These are phyloP conservation scores for human DNA, from an alignment of 2,113 vertebrate species.

Conservation along the genomic window GRCh38 chr20:15005501-15006000, in stretches of 20 bases:
- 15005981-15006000: not conserved
- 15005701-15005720: too few species aligned
- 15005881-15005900: not conserved
- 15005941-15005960: not conserved
- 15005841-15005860: slow-evolving; percentile 7
- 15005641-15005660: not conserved
- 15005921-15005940: slow-evolving; percentile 23
- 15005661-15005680: not conserved
- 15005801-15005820: not conserved
- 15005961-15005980: not conserved
- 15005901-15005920: not conserved
- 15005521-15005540: slow-evolving; percentile 31
- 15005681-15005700: not conserved
- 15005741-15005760: not conserved
- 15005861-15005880: not conserved
- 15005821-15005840: not conserved
- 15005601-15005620: not conserved
- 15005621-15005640: not conserved
- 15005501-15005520: slow-evolving; percentile 36
- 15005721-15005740: not conserved
- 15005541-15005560: not conserved
- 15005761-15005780: not conserved
- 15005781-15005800: not conserved
- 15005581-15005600: not conserved
- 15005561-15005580: not conserved